A percentile compares a stretch with the other conserved stretches of the same genome.
Evolutionary conservation across 1,140 invertebrate species (phyloP).

Genomic region (Anthonomus grandis): DNA sequence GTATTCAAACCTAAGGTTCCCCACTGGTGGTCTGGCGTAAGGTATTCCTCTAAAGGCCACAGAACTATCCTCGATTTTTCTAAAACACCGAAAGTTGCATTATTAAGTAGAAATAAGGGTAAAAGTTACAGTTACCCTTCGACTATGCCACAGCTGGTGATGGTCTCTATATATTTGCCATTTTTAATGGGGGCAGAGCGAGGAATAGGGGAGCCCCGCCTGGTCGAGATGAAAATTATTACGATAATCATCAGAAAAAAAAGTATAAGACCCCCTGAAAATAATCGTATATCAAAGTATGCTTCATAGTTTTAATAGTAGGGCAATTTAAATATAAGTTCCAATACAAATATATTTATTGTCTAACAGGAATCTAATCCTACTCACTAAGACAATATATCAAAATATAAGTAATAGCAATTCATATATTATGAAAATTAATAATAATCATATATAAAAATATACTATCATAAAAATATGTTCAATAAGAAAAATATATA

Average conservation of each 20-base stretch:
- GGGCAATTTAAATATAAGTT: neutral
- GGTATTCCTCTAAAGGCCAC: slow-evolving; percentile 82
- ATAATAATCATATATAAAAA: too few relatives aligned
- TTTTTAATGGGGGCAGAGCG: slow-evolving; percentile 55
- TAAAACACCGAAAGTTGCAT: too few relatives aligned
- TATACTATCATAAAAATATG: too few relatives aligned
- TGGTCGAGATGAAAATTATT: slow-evolving; percentile 61
- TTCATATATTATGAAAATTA: too few relatives aligned
- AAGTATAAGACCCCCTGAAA: slow-evolving; percentile 52
- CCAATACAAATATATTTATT: too few relatives aligned
- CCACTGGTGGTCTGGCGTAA: slow-evolving; percentile 75
- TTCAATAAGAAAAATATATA: too few relatives aligned
- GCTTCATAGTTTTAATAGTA: neutral
- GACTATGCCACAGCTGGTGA: slow-evolving; percentile 73
- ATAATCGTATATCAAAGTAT: too few relatives aligned
- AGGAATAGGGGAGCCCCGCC: slow-evolving; percentile 48
- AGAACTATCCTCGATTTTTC: slow-evolving; percentile 67
- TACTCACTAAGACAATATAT: too few relatives aligned
- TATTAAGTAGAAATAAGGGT: too few relatives aligned
- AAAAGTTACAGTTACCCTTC: slow-evolving; percentile 65
- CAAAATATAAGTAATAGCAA: too few relatives aligned
- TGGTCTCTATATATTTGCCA: slow-evolving; percentile 67
- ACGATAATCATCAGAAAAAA: slow-evolving; percentile 61
- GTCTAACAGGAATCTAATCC: too few relatives aligned
- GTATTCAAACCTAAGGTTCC: slow-evolving; percentile 66